Conservation (phyloP, 2,113 vertebrate species). For the Pantherophis guttatus region DNA sequence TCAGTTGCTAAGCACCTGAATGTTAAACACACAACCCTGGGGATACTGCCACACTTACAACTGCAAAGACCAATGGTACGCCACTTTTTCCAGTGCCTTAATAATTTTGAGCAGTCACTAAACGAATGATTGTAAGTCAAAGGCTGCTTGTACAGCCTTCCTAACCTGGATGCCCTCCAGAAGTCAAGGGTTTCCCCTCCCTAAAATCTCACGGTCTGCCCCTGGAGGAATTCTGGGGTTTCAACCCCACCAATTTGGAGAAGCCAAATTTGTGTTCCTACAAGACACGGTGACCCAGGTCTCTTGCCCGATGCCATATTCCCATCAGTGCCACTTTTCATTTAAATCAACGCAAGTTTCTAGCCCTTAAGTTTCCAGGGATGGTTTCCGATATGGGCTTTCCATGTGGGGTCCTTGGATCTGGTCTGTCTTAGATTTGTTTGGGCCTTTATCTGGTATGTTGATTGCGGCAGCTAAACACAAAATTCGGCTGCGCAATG, state of each 20-base stretch:
- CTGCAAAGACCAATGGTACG: not conserved
- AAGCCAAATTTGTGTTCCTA: not conserved
- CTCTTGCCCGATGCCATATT: not conserved
- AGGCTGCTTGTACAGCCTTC: not conserved
- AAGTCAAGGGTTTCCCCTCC: not conserved
- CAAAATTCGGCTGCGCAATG: conserved; percentile 38
- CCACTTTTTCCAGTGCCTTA: not conserved
- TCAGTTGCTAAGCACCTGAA: no score
- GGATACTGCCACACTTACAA: not conserved
- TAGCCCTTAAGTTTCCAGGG: not conserved
- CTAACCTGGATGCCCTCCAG: not conserved
- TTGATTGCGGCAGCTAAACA: conserved; percentile 21
- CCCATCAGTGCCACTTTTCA: not conserved
- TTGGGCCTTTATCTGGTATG: conserved; percentile 13
- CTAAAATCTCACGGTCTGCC: not conserved
- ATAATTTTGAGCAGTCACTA: not conserved
- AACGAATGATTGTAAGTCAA: not conserved
- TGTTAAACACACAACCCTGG: not conserved
- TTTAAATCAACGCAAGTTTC: conserved; percentile 16
- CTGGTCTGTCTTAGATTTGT: not conserved
- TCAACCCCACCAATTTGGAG: not conserved
- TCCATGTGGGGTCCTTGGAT: not conserved
- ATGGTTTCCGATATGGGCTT: not conserved
- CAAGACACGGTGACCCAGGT: not conserved
- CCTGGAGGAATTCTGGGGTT: not conserved